Evolutionary conservation across 2,113 vertebrate genomes (phyloP), one percentile per base, ranked within the genome.

Genomic region (Syrrhaptes paradoxus): DNA sequence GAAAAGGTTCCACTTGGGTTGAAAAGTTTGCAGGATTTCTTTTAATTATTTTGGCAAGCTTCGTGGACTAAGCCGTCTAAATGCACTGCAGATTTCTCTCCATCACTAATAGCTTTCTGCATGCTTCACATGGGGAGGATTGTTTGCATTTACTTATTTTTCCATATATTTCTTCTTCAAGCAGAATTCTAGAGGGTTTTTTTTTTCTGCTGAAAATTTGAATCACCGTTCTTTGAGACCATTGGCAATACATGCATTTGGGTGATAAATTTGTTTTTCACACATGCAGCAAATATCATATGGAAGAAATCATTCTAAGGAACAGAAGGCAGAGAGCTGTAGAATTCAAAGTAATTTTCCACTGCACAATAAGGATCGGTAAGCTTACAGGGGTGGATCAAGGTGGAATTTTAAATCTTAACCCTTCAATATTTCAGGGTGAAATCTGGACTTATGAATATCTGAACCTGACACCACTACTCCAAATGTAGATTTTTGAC

Each of bases 51-150:
- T 96, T 93, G 91, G 31, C 59, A 95, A 79, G 52, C 68, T 96
- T 95, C 59, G 88, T 97, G 94, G 96, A 94, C 96, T 93, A 94
- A 93, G 59, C 49, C 92, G 76, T 75, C 66, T 78, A 94, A 83
- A 88, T 82, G 55, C 72, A 24, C 54, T 74, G 52, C 38, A 54
- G 45, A 51, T 93, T 67, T 91, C n/a, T 91, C 34, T 80, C 45
- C 70, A 25, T 83, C 82, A 26, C 58, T 95, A 90, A 85, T 63
- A 83, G 51, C 29, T 94, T 95, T 78, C 34, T 90, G 31, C 41
- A 49, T 49, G 34, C 18, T 95, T 94, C 49, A 31, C 28, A 49
- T 87, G 46, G 74, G 80, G 90, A 94, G 31, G 58, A 68, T 89
- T 95, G 51, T 93, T 89, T 83, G 59, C 22, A 36, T 79, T 86